These are phyloP conservation scores for Galerucella pusilla DNA, from an alignment of 2,888 invertebrate genomes.

Conservation along the genomic window DNA sequence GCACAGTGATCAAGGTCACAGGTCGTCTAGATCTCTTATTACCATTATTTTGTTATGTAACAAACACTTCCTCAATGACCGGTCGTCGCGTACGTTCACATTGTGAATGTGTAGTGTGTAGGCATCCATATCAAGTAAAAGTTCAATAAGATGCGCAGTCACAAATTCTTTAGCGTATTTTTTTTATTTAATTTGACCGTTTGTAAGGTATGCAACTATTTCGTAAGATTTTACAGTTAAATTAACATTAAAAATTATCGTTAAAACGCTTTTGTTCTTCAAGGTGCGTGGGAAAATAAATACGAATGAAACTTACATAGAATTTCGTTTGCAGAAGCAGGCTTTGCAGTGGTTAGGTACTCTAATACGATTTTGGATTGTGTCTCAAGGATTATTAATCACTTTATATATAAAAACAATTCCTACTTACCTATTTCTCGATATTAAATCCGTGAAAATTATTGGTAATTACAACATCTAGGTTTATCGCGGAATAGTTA, in stretches of 20 bases:
- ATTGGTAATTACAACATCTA: too few relatives aligned
- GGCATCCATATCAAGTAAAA: slow-evolving; percentile 15
- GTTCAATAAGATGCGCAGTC: slow-evolving; percentile 1
- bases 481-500: too few relatives aligned
- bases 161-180: background rate
- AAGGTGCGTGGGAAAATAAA: background rate
- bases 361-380: background rate
- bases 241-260: background rate
- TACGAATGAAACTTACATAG: background rate
- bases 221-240: background rate
- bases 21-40: slow-evolving; percentile 36
- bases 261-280: background rate
- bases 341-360: background rate
- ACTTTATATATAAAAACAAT: too few relatives aligned
- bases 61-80: slow-evolving; percentile 33
- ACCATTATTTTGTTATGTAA: slow-evolving; percentile 33
- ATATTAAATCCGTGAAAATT: too few relatives aligned
- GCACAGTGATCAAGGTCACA: slow-evolving; percentile 32
- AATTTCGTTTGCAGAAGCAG: background rate
- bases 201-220: slow-evolving; percentile 3
- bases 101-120: slow-evolving; percentile 15
- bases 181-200: slow-evolving; percentile 4
- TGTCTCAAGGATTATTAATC: too few relatives aligned
- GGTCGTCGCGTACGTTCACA: slow-evolving; percentile 23
- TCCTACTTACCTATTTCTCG: too few relatives aligned